Conservation (phyloP, 2,113 vertebrate genomes). For the Pogonocichla stellata region DNA sequence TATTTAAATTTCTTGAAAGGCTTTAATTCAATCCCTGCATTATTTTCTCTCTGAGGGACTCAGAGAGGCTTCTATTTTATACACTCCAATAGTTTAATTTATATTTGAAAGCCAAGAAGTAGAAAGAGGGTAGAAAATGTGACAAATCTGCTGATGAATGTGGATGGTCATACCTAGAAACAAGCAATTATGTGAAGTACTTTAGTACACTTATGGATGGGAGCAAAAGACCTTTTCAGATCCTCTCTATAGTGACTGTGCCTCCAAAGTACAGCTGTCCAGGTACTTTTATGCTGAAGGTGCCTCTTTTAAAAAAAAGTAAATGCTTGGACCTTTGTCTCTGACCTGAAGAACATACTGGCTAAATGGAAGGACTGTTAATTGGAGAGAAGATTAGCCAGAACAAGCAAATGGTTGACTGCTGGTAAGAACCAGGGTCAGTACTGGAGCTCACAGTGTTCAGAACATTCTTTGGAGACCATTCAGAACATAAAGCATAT, state of each 20-base stretch:
- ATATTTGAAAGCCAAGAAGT: not conserved
- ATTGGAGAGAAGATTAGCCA: not conserved
- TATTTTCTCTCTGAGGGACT: too few species aligned
- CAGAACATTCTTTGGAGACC: not conserved
- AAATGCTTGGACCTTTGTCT: not conserved
- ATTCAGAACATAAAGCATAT: not conserved
- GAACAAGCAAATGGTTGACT: not conserved
- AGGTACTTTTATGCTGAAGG: not conserved
- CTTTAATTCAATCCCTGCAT: too few species aligned
- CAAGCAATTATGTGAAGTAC: not conserved
- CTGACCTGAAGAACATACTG: not conserved
- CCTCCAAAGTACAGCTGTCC: not conserved
- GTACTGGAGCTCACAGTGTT: not conserved
- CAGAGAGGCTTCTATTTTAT: too few species aligned
- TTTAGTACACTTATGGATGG: not conserved
- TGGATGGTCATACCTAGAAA: not conserved
- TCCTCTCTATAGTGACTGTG: not conserved
- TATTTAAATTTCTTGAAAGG: too few species aligned
- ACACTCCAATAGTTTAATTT: not conserved
- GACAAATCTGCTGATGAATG: not conserved
- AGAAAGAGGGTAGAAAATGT: not conserved
- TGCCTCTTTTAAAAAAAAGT: not conserved
- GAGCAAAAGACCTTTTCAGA: not conserved
- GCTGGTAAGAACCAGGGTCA: not conserved
- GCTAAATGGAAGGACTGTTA: not conserved